Conservation (phyloP, 2,888 invertebrate genomes). For the Aphodius granarius region DNA sequence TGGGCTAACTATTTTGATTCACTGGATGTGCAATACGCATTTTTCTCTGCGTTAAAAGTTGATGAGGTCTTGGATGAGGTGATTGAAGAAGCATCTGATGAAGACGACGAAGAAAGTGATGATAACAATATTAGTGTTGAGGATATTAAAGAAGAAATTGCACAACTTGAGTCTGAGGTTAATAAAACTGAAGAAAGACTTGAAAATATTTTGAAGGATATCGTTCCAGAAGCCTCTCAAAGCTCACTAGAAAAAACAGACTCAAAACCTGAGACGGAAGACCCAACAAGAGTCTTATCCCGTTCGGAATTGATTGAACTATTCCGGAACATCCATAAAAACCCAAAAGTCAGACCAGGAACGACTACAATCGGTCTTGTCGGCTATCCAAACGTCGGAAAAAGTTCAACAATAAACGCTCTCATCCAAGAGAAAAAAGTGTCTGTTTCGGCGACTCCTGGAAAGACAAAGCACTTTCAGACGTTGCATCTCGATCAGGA, state of each 20-base stretch:
- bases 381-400: conserved; percentile 99
- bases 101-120: conserved; percentile 37
- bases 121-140: conserved; percentile 42
- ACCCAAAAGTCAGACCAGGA: conserved; percentile 54
- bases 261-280: conserved; percentile 39
- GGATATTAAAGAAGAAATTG: conserved; percentile 57
- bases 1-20: conserved; percentile 87
- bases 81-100: conserved; percentile 34
- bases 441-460: conserved; percentile 97
- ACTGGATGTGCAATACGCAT: conserved; percentile 72
- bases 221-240: conserved; percentile 42
- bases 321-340: conserved; percentile 64
- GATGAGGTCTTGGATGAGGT: conserved; percentile 54
- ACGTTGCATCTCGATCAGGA: conserved; percentile 79
- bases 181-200: conserved; percentile 60
- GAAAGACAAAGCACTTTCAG: conserved; percentile 98
- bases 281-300: conserved; percentile 64
- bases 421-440: conserved; percentile 83
- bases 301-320: conserved; percentile 72
- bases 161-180: conserved; percentile 59
- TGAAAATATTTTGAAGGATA: conserved; percentile 57
- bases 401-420: conserved; percentile 97
- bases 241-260: not conserved
- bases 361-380: conserved; percentile 88
- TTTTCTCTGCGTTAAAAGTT: conserved; percentile 84